Conservation (phyloP, 2,797 vertebrate species). For the Morus bassanus region DNA sequence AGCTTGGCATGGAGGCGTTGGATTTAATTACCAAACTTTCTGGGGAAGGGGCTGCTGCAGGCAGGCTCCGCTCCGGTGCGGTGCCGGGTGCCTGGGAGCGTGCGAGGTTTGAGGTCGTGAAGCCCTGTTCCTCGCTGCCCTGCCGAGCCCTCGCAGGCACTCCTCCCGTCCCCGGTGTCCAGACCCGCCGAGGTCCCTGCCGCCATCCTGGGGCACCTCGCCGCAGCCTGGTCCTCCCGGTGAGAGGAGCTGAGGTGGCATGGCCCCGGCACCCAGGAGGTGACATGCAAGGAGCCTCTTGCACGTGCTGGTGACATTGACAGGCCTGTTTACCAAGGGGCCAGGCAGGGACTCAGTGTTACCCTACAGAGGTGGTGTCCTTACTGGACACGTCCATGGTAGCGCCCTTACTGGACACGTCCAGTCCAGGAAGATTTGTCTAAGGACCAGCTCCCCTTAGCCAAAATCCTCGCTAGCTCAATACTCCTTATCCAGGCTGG, state of each 20-base stretch:
- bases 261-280: not conserved
- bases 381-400: not conserved
- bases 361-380: not conserved
- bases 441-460: not conserved
- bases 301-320: fast-evolving
- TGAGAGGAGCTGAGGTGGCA: not conserved
- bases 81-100: fast-evolving
- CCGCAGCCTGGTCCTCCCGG: not conserved
- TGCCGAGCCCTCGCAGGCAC: fast-evolving
- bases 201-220: not conserved
- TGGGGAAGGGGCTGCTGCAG: not conserved
- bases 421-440: not conserved
- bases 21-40: not conserved
- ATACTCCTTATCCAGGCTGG: not conserved
- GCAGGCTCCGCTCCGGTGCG: fast-evolving
- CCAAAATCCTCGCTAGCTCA: not conserved
- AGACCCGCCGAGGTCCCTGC: not conserved
- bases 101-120: not conserved
- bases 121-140: fast-evolving
- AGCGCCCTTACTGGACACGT: not conserved
- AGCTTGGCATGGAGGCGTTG: not conserved
- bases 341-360: not conserved
- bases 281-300: not conserved
- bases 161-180: not conserved
- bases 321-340: not conserved